These are phyloP conservation scores for Paralichthys olivaceus DNA, from an alignment of 2,113 vertebrate genomes.

Conservation along the genomic window DNA sequence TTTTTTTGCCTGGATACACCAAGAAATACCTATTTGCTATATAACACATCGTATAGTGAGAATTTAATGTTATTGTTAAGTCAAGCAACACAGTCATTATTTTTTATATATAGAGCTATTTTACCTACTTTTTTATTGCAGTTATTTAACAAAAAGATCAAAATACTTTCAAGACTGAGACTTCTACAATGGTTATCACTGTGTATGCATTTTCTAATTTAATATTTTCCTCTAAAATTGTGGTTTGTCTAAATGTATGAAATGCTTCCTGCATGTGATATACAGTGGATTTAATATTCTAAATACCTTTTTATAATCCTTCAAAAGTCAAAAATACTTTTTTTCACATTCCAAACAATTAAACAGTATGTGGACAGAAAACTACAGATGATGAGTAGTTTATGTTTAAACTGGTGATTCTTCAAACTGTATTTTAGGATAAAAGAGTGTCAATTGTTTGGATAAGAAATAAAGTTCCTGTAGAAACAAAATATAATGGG, in stretches of 20 bases:
- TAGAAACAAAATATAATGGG: conserved; percentile 53
- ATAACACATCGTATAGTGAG: not conserved
- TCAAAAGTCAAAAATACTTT: not conserved
- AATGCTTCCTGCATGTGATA: conserved; percentile 68
- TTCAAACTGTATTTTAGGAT: not conserved
- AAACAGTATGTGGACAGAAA: not conserved
- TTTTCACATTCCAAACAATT: conserved; percentile 35
- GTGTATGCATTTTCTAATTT: conserved; percentile 14
- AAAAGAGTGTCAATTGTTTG: conserved; percentile 33
- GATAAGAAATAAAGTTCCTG: conserved; percentile 2
- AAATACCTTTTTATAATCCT: not conserved
- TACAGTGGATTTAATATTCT: conserved; percentile 16
- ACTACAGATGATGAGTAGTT: not conserved
- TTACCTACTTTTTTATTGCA: no score
- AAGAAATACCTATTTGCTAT: not conserved
- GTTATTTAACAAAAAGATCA: not conserved
- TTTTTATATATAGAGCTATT: not conserved
- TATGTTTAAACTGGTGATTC: conserved; percentile 10
- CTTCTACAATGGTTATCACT: conserved; percentile 76
- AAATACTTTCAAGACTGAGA: conserved; percentile 22
- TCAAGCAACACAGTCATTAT: not conserved
- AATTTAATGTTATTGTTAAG: not conserved
- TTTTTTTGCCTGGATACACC: not conserved
- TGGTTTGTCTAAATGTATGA: conserved; percentile 51
- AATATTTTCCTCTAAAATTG: conserved; percentile 15